A percentile compares a stretch with the other conserved stretches of the same genome.
Evolutionary conservation across 2,797 vertebrate genomes (phyloP).

Genomic region (Helarctos malayanus): DNA sequence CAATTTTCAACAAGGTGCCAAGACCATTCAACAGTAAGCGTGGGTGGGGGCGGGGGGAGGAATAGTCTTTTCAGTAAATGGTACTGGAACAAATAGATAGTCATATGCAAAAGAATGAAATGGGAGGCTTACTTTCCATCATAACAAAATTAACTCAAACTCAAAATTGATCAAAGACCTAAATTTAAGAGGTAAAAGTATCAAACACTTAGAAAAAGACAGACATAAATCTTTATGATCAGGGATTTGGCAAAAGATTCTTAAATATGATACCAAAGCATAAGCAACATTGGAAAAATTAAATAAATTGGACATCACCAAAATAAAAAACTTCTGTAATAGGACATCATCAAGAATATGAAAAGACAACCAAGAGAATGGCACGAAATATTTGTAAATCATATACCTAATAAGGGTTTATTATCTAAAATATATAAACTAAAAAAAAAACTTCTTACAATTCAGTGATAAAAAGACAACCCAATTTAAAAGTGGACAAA

Average conservation of each 20-base stretch:
- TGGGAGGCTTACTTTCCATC: background rate
- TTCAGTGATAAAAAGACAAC: conserved; percentile 3
- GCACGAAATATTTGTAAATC: background rate
- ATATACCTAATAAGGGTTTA: background rate
- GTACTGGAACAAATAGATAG: background rate
- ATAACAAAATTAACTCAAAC: conserved; percentile 7
- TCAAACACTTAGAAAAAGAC: background rate
- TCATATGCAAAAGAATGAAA: background rate
- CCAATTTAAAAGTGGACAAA: conserved; percentile 1
- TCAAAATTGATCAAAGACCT: background rate
- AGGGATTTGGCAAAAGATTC: background rate
- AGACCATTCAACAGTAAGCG: background rate
- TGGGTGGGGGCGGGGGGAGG: too few species aligned
- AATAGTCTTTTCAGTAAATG: background rate
- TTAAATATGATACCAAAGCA: conserved; percentile 15
- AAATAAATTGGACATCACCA: background rate
- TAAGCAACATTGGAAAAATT: background rate
- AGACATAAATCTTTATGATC: background rate
- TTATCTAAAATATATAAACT: background rate
- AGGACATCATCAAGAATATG: background rate
- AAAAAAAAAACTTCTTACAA: background rate
- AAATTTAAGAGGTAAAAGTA: background rate
- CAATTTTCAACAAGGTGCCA: background rate
- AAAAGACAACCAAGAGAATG: background rate
- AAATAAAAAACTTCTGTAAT: background rate